Evolutionary conservation across 2,113 vertebrate species (phyloP).

Genomic region (Gopherus evgoodei): DNA sequence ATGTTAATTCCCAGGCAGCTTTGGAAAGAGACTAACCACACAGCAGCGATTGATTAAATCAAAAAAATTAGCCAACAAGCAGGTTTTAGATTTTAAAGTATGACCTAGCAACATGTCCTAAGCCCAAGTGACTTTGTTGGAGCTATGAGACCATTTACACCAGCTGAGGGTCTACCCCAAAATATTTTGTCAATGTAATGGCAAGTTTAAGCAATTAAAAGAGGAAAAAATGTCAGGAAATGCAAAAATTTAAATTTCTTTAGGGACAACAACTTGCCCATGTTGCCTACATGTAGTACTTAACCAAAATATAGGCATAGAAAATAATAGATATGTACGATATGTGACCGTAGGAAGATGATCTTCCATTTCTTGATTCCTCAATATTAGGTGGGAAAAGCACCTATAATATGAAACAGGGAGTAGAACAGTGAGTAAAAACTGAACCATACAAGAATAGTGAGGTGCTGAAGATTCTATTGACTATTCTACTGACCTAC

Average conservation of each 20-base stretch:
- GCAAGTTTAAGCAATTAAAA: slow-evolving; percentile 19
- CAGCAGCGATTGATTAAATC: neutral
- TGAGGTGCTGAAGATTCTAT: neutral
- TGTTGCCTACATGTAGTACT: neutral
- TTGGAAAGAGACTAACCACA: neutral
- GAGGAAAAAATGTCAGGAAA: slow-evolving; percentile 16
- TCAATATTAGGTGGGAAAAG: neutral
- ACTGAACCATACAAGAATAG: neutral
- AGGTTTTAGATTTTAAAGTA: neutral
- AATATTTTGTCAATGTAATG: slow-evolving; percentile 33
- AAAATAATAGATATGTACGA: neutral
- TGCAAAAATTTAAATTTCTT: neutral
- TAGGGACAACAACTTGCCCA: neutral
- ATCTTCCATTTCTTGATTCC: neutral
- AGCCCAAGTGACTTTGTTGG: neutral
- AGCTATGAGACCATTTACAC: slow-evolving; percentile 23
- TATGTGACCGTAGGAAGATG: neutral
- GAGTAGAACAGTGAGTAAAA: neutral
- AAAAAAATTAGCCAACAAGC: neutral
- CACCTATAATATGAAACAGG: neutral
- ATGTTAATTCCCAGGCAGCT: neutral
- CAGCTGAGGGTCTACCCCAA: slow-evolving; percentile 23
- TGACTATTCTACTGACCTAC: neutral
- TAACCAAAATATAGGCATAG: neutral
- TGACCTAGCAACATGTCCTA: neutral